Conservation (phyloP, 2,888 invertebrate species). For the Galeopsomyia nigrocyanea region DNA sequence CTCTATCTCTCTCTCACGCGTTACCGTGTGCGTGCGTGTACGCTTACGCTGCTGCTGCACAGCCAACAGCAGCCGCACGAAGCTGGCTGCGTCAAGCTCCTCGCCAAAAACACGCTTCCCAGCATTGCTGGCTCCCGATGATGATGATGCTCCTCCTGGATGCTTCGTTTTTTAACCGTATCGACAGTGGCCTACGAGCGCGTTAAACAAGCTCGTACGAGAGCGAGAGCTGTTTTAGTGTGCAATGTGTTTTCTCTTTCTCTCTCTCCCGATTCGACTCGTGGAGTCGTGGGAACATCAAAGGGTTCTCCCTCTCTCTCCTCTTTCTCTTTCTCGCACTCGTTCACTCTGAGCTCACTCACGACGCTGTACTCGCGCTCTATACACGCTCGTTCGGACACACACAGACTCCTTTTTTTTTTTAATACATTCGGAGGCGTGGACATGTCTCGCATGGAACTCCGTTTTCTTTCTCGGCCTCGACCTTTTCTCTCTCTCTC, state of each 20-base stretch:
- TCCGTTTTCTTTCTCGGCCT: conserved; percentile 29
- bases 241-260: conserved; percentile 42
- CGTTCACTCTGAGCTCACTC: conserved; percentile 6
- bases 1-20: conserved; percentile 1
- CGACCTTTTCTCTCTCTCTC: neutral
- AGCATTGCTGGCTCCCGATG: too few relatives aligned
- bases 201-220: conserved; percentile 1
- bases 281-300: conserved; percentile 46
- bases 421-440: conserved; percentile 13
- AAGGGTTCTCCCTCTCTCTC: conserved; percentile 49
- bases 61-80: conserved; percentile 7
- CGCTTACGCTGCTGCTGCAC: neutral
- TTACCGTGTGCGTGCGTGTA: conserved; percentile 3
- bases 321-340: conserved; percentile 12
- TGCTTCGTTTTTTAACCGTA: neutral
- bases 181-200: conserved; percentile 1
- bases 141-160: neutral
- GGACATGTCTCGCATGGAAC: conserved; percentile 19
- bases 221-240: conserved; percentile 11
- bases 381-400: too few relatives aligned
- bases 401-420: conserved; percentile 1
- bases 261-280: conserved; percentile 29
- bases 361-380: too few relatives aligned
- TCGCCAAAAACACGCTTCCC: too few relatives aligned
- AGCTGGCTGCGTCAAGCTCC: neutral